A percentile compares a stretch with the other conserved stretches of the same genome.
These are phyloP conservation scores for Promerops cafer DNA, from an alignment of 2,113 vertebrate genomes.

Conservation along the genomic window DNA sequence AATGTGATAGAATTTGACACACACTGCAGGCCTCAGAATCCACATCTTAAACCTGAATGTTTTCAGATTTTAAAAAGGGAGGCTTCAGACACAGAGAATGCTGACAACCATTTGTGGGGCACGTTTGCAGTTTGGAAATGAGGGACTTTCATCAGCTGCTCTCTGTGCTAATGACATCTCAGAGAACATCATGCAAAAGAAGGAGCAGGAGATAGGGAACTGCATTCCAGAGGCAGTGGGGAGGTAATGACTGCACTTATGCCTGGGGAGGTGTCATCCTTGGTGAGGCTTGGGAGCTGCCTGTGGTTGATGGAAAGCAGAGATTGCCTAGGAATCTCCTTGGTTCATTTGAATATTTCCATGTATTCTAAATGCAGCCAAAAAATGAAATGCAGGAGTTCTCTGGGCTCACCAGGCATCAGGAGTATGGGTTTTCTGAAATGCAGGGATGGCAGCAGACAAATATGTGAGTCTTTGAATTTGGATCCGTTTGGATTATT, in stretches of 20 bases:
- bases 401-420: neutral
- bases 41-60: neutral
- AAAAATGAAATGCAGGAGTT: neutral
- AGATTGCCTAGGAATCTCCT: constrained; percentile 31
- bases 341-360: neutral
- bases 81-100: neutral
- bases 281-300: neutral
- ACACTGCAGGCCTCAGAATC: neutral
- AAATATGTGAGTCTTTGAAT: neutral
- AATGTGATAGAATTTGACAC: neutral
- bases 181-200: neutral
- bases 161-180: neutral
- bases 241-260: neutral
- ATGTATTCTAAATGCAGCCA: neutral
- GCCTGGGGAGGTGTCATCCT: neutral
- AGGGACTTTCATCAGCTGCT: neutral
- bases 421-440: neutral
- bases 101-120: neutral
- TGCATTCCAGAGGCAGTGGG: neutral
- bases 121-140: neutral
- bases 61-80: neutral
- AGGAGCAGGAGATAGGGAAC: neutral
- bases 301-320: constrained; percentile 18
- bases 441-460: neutral
- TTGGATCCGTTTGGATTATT: neutral